Conservation (phyloP, 2,113 vertebrate species). For the Platysteira castanea region DNA sequence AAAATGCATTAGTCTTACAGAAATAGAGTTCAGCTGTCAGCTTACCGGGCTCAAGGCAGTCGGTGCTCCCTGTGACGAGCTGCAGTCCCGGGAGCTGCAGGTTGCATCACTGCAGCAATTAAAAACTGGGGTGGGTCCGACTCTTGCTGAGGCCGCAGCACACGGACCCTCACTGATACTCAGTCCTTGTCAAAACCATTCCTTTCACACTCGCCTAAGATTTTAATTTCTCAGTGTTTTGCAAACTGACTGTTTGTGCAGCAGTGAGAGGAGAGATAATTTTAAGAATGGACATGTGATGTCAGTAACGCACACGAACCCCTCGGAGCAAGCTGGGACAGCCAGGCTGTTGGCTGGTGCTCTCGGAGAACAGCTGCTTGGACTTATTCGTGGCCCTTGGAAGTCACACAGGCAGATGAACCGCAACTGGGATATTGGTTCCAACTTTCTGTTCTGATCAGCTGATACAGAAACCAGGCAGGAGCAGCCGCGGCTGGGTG, state of each 20-base stretch:
- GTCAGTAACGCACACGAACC: accelerated
- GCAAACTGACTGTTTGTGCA: neutral
- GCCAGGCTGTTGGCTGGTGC: neutral
- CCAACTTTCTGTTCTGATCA: neutral
- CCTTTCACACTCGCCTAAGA: neutral
- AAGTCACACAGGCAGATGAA: neutral
- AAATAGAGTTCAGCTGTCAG: neutral
- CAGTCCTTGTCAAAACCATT: neutral
- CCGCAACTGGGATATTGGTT: accelerated
- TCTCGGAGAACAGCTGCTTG: neutral
- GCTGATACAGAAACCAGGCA: neutral
- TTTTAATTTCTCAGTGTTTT: neutral
- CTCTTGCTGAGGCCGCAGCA: neutral
- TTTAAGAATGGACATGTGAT: neutral
- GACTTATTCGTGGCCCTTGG: accelerated
- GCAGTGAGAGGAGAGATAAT: neutral
- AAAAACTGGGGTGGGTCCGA: accelerated
- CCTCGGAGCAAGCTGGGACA: accelerated
- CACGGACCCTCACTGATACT: neutral
- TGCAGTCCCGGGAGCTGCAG: neutral
- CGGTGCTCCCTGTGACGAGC: neutral
- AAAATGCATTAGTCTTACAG: neutral
- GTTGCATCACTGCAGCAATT: neutral
- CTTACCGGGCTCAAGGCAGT: neutral
- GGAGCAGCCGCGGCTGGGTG: accelerated